These are phyloP conservation scores for Apeira syringaria DNA, from an alignment of 2,888 invertebrate species.

Conservation along the genomic window DNA sequence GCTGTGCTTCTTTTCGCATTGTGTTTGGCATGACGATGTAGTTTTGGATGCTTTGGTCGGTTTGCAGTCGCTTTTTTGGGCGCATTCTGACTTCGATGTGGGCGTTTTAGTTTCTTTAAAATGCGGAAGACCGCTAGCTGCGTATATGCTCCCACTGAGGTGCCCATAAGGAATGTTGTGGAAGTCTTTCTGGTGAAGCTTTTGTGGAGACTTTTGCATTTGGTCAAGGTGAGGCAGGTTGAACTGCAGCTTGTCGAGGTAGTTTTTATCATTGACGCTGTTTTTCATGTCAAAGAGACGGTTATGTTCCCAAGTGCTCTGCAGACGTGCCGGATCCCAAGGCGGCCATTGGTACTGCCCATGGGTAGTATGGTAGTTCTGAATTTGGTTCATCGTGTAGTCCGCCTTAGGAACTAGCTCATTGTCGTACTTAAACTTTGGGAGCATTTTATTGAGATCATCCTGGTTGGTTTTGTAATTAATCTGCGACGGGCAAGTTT, in stretches of 20 bases:
- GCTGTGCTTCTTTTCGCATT: constrained; percentile 71
- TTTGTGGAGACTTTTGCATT: constrained; percentile 84
- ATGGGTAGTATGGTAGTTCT: constrained; percentile 86
- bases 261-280: constrained; percentile 79
- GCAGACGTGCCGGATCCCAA: constrained; percentile 80
- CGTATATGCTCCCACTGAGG: constrained; percentile 66
- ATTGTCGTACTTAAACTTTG: constrained; percentile 80
- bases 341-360: constrained; percentile 86
- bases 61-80: constrained; percentile 71
- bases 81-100: constrained; percentile 65
- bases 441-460: constrained; percentile 80
- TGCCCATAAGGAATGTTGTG: constrained; percentile 76
- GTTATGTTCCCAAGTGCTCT: constrained; percentile 80
- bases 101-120: constrained; percentile 72
- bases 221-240: constrained; percentile 84
- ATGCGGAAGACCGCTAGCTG: constrained; percentile 65
- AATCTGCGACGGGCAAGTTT: constrained; percentile 62
- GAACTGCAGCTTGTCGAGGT: constrained; percentile 84
- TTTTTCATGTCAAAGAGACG: constrained; percentile 76
- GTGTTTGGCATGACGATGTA: constrained; percentile 73
- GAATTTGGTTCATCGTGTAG: constrained; percentile 86
- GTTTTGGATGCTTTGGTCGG: constrained; percentile 72
- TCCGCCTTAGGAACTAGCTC: constrained; percentile 84
- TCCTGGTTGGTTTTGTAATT: constrained; percentile 70
- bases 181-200: constrained; percentile 79